Conservation (phyloP, 2,888 invertebrate species). For the Synergus japonicus region DNA sequence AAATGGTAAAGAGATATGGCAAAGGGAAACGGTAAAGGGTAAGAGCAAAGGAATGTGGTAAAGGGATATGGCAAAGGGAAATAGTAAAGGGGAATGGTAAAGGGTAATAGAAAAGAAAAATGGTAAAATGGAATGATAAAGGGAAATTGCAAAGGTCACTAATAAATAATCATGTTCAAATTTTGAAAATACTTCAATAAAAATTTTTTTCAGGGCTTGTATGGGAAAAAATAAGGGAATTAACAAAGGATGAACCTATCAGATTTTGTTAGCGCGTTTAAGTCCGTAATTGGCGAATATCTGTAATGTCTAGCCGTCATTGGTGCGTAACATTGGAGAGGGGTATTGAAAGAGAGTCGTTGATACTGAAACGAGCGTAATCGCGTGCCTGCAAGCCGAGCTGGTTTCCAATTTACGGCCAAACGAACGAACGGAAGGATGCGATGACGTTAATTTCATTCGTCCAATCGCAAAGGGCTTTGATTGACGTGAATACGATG, state of each 20-base stretch:
- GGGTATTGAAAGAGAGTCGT: conserved; percentile 15
- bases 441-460: conserved; percentile 40
- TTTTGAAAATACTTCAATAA: background rate
- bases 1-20: too few species aligned
- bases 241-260: background rate
- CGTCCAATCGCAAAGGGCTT: conserved; percentile 32
- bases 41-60: too few species aligned
- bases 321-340: conserved; percentile 10
- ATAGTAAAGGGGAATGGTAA: too few species aligned
- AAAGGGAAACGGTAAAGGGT: too few species aligned
- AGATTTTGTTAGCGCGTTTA: background rate
- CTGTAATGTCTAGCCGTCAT: conserved; percentile 2
- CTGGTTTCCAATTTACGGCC: conserved; percentile 36
- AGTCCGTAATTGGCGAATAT: conserved; percentile 21
- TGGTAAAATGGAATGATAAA: too few species aligned
- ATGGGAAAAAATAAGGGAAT: background rate
- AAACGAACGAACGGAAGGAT: conserved; percentile 34
- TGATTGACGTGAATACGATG: conserved; percentile 38
- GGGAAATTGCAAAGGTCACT: too few species aligned
- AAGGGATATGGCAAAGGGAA: too few species aligned
- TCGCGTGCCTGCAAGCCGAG: conserved; percentile 37
- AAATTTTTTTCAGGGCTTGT: background rate
- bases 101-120: too few species aligned
- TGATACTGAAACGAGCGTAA: conserved; percentile 40
- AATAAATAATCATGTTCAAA: too few species aligned